Evolutionary conservation across 1,140 invertebrate species (phyloP), one percentile per base, ranked within the genome.

Genomic region (Diorhabda carinulata): DNA sequence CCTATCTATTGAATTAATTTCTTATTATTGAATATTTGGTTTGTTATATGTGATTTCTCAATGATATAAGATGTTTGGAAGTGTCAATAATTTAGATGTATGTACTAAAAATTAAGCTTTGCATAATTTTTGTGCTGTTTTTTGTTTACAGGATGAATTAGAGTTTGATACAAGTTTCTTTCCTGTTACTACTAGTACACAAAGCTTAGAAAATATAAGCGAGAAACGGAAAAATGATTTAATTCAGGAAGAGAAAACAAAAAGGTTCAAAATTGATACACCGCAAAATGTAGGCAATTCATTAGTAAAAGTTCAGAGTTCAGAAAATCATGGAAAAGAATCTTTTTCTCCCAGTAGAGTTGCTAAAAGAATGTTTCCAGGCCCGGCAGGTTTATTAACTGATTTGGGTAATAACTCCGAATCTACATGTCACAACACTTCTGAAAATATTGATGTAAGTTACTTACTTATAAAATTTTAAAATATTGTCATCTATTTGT

Each of bases 301-400:
- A 52, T 52, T 52, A 8, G n/a, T 52, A 8, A 52, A 52, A 52
- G n/a, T 8, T 52, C 47, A 6, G n/a, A 4, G 2, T 8, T 52
- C n/a, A n/a, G 47, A 3, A 52, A 52, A 52, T 6, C 6, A 3
- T 8, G n/a, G 6, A 6, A 52, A 52, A 52, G 47, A 52, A 4
- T 52, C 47, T 8, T 52, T 52, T 40, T 61, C 58, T 41, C 43
- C 59, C 4, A 63, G 43, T 52, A 58, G 44, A 41, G 61, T 43
- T 52, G 56, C 66, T n/a, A 72, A 69, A 70, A 64, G 73, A 47
- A 69, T 62, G 61, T 74, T 74, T 68, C 73, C 73, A 43, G 73
- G 73, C 44, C 73, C 73, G 10, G 73, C 73, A 58, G 73, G 73
- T 43, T 42, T 74, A 52, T 59, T 73, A 63, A 8, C 67, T 52